Conservation (phyloP, 1,140 invertebrate genomes). For the Bactericera cockerelli region DNA sequence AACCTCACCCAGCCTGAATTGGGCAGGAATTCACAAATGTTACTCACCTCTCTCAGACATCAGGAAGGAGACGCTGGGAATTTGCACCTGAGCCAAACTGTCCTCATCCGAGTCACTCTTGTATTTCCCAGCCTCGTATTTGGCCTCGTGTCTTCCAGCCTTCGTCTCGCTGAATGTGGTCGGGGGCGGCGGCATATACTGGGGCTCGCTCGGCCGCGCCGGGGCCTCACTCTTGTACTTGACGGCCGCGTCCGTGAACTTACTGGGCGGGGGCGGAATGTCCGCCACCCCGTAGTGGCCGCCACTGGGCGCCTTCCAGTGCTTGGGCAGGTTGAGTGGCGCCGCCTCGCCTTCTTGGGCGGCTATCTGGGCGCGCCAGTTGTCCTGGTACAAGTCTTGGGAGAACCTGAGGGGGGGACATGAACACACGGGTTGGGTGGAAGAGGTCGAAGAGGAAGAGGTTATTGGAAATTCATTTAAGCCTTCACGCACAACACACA, state of each 20-base stretch:
- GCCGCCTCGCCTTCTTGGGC: neutral
- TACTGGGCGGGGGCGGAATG: neutral
- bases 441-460: too few relatives aligned
- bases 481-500: too few relatives aligned
- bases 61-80: neutral
- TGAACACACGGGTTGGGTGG: too few relatives aligned
- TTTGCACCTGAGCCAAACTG: neutral
- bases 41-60: neutral
- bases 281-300: neutral
- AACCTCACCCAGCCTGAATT: too few relatives aligned
- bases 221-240: too few relatives aligned
- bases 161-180: too few relatives aligned
- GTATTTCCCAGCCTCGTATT: neutral
- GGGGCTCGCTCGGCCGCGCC: too few relatives aligned
- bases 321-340: neutral
- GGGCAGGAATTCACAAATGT: too few relatives aligned
- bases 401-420: neutral
- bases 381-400: neutral
- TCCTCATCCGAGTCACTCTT: constrained; percentile 1
- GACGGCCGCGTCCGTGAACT: neutral
- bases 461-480: too few relatives aligned
- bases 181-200: too few relatives aligned
- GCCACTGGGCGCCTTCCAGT: neutral
- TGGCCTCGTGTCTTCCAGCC: too few relatives aligned
- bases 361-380: neutral